Evolutionary conservation across 1,140 invertebrate genomes (phyloP).

Genomic region (Drepana arcuata): DNA sequence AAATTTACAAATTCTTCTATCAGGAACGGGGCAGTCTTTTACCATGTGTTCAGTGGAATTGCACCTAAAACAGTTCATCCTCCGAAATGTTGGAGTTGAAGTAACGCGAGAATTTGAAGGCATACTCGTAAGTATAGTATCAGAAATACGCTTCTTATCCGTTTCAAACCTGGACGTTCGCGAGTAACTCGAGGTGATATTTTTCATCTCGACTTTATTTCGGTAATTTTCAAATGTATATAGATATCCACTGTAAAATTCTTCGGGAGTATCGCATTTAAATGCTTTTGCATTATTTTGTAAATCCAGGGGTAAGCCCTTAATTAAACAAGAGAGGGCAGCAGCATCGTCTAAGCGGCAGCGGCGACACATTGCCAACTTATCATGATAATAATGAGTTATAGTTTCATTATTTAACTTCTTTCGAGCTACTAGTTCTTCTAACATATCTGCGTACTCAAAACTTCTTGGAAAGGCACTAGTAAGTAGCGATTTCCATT

Average conservation of each 20-base stretch:
- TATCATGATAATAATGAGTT: conserved; percentile 1
- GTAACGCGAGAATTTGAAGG: too few relatives aligned
- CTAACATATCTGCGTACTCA: neutral
- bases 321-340: too few relatives aligned
- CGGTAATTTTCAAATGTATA: neutral
- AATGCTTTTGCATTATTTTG: too few relatives aligned
- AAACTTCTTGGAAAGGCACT: neutral
- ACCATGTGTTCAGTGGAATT: neutral
- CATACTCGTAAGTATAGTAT: too few relatives aligned
- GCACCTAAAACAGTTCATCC: neutral
- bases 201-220: neutral
- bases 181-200: too few relatives aligned
- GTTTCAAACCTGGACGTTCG: too few relatives aligned
- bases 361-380: neutral
- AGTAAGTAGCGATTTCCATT: neutral
- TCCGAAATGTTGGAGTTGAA: neutral
- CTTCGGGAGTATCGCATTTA: neutral
- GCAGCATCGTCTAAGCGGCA: too few relatives aligned
- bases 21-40: neutral
- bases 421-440: neutral
- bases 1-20: neutral
- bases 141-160: too few relatives aligned
- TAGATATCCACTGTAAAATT: neutral
- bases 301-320: too few relatives aligned
- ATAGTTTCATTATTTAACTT: neutral